These are phyloP conservation scores for Meghimatium bilineatum DNA, from an alignment of 2,888 invertebrate genomes.

Conservation along the genomic window DNA sequence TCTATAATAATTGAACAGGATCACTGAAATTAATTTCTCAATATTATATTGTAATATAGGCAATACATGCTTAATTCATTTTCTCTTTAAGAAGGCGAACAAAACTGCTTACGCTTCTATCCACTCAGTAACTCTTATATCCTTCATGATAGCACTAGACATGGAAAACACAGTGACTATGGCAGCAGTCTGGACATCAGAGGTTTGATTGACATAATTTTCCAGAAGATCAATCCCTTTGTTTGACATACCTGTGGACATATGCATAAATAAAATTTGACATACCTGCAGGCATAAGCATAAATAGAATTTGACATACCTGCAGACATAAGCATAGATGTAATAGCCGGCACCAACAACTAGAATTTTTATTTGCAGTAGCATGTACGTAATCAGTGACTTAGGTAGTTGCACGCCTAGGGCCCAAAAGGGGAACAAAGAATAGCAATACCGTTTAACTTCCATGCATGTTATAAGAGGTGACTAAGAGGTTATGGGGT, in stretches of 20 bases:
- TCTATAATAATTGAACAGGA: too few relatives aligned
- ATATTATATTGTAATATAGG: too few relatives aligned
- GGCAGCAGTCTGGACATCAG: slow-evolving; percentile 92
- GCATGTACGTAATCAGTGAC: not conserved
- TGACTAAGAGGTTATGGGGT: too few relatives aligned
- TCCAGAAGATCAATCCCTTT: slow-evolving; percentile 85
- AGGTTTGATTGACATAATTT: slow-evolving; percentile 89
- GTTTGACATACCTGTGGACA: slow-evolving; percentile 66
- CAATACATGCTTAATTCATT: not conserved
- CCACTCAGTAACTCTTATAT: slow-evolving; percentile 78
- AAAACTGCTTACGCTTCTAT: slow-evolving; percentile 75
- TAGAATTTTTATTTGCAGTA: not conserved
- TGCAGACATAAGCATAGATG: slow-evolving; percentile 49
- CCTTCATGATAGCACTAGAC: slow-evolving; percentile 83
- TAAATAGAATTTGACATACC: slow-evolving; percentile 63
- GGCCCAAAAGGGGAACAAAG: too few relatives aligned
- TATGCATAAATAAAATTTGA: slow-evolving; percentile 53
- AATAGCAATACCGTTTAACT: too few relatives aligned
- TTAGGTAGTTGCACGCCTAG: too few relatives aligned
- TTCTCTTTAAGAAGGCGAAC: not conserved
- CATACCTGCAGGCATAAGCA: slow-evolving; percentile 63
- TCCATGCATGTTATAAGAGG: too few relatives aligned
- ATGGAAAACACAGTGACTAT: slow-evolving; percentile 84
- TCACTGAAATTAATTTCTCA: too few relatives aligned
- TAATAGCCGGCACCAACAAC: not conserved